These are phyloP conservation scores for Cephus sareptanus DNA, from an alignment of 2,888 invertebrate genomes.

Conservation along the genomic window DNA sequence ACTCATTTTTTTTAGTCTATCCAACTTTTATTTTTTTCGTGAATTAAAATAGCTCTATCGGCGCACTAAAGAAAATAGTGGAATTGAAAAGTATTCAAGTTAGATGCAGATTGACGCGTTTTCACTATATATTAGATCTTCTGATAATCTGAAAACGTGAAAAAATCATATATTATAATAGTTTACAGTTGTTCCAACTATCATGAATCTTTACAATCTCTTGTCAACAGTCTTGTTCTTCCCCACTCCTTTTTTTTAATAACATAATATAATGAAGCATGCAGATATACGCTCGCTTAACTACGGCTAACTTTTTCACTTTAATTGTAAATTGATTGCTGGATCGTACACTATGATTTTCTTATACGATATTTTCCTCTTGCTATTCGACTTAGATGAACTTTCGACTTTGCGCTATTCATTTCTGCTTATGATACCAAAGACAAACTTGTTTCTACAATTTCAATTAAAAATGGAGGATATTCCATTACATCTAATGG, in stretches of 20 bases:
- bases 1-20: conserved; percentile 8
- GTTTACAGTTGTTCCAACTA: neutral
- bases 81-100: neutral
- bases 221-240: neutral
- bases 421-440: neutral
- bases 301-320: neutral
- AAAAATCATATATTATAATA: neutral
- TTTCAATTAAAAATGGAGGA: neutral
- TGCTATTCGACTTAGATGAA: neutral
- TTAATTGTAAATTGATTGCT: neutral
- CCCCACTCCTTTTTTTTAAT: neutral
- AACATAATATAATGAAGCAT: too few species aligned
- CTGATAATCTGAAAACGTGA: neutral
- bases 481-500: neutral
- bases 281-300: neutral
- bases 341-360: neutral
- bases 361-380: neutral
- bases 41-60: conserved; percentile 58
- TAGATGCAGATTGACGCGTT: neutral
- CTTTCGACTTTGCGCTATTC: neutral
- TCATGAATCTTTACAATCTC: neutral
- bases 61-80: conserved; percentile 12
- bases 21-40: conserved; percentile 9
- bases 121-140: too few species aligned
- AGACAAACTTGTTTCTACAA: neutral